Evolutionary conservation across 2,888 invertebrate species (phyloP).

Genomic region (Eupithecia dodoneata): DNA sequence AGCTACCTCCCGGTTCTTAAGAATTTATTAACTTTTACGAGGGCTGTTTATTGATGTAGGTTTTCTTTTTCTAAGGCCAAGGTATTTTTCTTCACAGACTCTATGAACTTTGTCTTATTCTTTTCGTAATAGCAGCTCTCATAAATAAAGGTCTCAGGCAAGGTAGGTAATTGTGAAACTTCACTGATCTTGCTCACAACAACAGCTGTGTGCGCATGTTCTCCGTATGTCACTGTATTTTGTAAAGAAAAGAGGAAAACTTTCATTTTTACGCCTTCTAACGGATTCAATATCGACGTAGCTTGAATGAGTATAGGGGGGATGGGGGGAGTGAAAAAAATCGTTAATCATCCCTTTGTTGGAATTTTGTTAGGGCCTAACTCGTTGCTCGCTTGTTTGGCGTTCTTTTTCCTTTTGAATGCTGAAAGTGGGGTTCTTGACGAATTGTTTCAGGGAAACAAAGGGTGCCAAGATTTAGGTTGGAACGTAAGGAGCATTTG

Average conservation of each 20-base stretch:
- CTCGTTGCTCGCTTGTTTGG: constrained; percentile 83
- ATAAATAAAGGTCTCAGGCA: constrained; percentile 8
- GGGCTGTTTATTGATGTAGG: constrained; percentile 38
- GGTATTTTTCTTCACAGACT: background rate
- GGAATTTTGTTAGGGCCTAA: constrained; percentile 83
- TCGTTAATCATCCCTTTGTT: constrained; percentile 84
- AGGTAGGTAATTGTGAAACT: constrained; percentile 9
- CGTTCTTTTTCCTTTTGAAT: constrained; percentile 79
- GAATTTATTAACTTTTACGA: constrained; percentile 44
- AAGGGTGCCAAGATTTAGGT: constrained; percentile 59
- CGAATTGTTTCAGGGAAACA: constrained; percentile 79
- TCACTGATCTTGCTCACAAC: constrained; percentile 19
- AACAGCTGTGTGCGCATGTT: constrained; percentile 42
- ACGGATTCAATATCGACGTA: constrained; percentile 83
- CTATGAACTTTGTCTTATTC: background rate
- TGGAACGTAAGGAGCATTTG: constrained; percentile 51
- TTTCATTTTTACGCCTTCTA: constrained; percentile 83
- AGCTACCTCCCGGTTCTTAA: constrained; percentile 41
- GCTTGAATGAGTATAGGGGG: constrained; percentile 80
- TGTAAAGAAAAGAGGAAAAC: constrained; percentile 76
- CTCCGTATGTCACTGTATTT: constrained; percentile 62
- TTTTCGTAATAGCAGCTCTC: constrained; percentile 1
- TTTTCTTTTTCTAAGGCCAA: background rate
- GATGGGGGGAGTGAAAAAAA: constrained; percentile 59
- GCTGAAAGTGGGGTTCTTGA: constrained; percentile 77